These are phyloP conservation scores for Glareola pratincola DNA, from an alignment of 2,113 vertebrate genomes.

Conservation along the genomic window DNA sequence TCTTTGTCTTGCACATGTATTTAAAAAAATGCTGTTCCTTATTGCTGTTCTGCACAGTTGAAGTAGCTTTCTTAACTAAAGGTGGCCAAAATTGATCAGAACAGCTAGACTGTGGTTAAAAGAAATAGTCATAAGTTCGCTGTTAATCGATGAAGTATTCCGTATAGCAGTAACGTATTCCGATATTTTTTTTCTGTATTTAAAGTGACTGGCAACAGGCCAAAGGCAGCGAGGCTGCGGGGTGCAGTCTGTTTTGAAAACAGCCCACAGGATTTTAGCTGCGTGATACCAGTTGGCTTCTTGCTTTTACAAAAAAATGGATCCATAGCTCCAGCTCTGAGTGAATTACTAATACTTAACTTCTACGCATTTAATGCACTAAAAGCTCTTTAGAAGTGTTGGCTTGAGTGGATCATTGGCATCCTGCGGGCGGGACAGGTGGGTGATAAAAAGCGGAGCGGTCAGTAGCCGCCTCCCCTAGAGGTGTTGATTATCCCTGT, in stretches of 20 bases:
- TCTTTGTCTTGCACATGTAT: background rate
- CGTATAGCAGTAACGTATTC: conserved; percentile 2
- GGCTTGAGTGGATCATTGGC: background rate
- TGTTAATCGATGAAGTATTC: conserved; percentile 11
- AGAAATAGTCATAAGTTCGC: conserved; percentile 7
- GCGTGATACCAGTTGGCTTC: background rate
- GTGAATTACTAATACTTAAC: background rate
- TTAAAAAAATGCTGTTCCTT: background rate
- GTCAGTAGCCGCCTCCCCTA: background rate
- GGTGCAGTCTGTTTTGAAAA: conserved; percentile 5
- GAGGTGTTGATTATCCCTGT: background rate
- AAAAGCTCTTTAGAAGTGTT: background rate
- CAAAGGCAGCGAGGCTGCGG: background rate
- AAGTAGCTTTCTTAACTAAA: conserved; percentile 9
- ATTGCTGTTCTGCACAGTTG: background rate
- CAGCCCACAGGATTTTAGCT: conserved; percentile 32
- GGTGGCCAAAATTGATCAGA: conserved; percentile 9
- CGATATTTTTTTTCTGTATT: background rate
- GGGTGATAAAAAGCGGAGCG: background rate
- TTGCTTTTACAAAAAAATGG: background rate
- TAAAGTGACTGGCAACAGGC: conserved; percentile 18
- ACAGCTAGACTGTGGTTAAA: background rate
- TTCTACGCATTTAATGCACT: background rate
- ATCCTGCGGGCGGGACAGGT: background rate
- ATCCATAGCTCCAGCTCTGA: conserved; percentile 8